Percentiles rank a stretch among this genome's conserved stretches.
Conservation (phyloP, 2,888 invertebrate species). For the Mimachlamys varia region DNA sequence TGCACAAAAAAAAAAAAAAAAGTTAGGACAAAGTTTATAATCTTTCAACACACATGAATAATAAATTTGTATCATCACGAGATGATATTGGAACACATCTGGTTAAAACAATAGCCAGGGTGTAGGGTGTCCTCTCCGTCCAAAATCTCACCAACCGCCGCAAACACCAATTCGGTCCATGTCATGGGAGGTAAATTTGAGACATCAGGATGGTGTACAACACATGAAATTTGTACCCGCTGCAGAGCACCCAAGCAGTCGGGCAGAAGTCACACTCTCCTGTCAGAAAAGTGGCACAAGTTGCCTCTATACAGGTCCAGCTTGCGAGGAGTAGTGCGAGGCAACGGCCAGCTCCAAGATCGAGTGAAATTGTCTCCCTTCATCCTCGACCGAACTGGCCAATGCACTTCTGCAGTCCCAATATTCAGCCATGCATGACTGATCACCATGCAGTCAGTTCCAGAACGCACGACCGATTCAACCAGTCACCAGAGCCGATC, state of each 20-base stretch:
- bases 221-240: neutral
- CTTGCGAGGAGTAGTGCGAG: neutral
- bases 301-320: neutral
- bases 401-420: neutral
- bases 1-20: neutral
- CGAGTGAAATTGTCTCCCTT: neutral
- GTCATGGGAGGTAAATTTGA: constrained; percentile 13
- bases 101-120: neutral
- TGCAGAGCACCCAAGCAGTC: neutral
- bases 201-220: neutral
- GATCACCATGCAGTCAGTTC: neutral
- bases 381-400: neutral
- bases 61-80: neutral
- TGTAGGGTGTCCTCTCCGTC: neutral
- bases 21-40: neutral
- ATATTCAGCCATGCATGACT: neutral
- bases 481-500: neutral
- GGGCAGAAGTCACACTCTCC: neutral
- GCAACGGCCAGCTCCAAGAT: neutral
- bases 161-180: neutral
- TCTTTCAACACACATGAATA: neutral
- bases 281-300: neutral
- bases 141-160: constrained; percentile 5
- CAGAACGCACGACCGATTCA: constrained; percentile 13
- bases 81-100: constrained; percentile 27